Evolutionary conservation across 1,140 invertebrate species (phyloP).

Genomic region (Orchesella cincta): DNA sequence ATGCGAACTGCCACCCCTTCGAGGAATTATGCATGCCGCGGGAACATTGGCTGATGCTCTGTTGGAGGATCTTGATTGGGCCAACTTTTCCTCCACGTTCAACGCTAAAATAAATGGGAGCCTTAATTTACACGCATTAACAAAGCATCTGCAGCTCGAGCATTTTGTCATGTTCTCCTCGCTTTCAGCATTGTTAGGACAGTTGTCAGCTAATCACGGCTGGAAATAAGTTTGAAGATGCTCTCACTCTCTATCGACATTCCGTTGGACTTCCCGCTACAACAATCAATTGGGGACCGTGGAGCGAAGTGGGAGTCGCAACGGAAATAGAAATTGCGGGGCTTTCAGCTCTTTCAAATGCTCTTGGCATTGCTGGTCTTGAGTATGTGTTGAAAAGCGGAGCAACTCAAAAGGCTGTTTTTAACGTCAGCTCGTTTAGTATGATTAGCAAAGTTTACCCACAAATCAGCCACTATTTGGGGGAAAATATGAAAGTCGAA

Average conservation of each 20-base stretch:
- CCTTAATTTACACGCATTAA: background rate
- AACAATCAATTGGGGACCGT: no score
- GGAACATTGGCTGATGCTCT: background rate
- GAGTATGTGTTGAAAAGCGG: background rate
- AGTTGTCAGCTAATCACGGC: background rate
- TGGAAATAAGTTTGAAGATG: background rate
- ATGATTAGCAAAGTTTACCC: background rate
- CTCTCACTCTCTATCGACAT: no score
- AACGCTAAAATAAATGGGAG: background rate
- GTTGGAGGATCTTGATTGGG: background rate
- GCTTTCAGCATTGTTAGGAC: background rate
- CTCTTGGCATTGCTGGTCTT: background rate
- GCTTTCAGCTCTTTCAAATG: background rate
- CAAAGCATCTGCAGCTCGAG: background rate
- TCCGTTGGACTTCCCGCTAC: no score
- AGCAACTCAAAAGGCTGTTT: background rate
- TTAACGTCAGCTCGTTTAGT: background rate
- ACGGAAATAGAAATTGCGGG: background rate
- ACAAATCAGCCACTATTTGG: background rate
- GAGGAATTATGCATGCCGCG: background rate
- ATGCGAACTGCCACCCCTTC: background rate
- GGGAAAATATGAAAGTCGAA: background rate
- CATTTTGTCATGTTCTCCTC: slow-evolving; percentile 10
- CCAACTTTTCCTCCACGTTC: background rate
- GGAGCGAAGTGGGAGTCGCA: no score